Evolutionary conservation across 2,113 vertebrate species (phyloP).

Genomic region (Malurus cyaneus): DNA sequence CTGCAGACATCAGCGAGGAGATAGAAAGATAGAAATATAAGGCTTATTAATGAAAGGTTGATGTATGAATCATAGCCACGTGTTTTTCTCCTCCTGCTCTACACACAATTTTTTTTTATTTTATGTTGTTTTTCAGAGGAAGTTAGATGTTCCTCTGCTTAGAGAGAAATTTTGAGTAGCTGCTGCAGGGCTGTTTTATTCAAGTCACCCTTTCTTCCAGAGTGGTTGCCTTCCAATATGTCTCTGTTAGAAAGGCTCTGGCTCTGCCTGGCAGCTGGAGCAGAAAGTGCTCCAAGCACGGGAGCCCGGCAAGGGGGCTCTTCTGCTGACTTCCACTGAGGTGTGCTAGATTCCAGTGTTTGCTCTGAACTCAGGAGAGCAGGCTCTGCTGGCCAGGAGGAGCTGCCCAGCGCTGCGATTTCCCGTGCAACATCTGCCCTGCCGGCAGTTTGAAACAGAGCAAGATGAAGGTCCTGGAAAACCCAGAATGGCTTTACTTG

Average conservation of each 20-base stretch:
- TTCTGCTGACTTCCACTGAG: conserved; percentile 66
- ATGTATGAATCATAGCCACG: not conserved
- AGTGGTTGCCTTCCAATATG: not conserved
- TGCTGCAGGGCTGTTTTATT: not conserved
- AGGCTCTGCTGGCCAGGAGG: not conserved
- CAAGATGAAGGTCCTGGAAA: conserved; percentile 4
- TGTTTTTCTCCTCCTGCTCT: not conserved
- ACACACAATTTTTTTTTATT: rapidly evolving
- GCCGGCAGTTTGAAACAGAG: not conserved
- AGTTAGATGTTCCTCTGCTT: not conserved
- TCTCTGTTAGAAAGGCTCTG: not conserved
- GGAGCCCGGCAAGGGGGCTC: conserved; percentile 35
- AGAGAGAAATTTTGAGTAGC: not conserved
- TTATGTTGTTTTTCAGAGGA: not conserved
- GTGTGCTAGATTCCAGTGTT: conserved; percentile 68
- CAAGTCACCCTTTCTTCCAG: not conserved
- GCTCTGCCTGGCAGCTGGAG: not conserved
- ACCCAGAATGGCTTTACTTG: conserved; percentile 32
- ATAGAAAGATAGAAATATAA: not conserved
- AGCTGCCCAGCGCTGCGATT: not conserved
- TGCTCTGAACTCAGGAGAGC: conserved; percentile 19
- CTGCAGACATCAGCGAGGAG: not conserved
- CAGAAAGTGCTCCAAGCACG: not conserved
- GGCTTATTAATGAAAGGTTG: not conserved
- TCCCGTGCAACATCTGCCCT: not conserved